phyloP scores from a whole-genome alignment of 1,140 invertebrate species.

The Penaeus vannamei region DNA sequence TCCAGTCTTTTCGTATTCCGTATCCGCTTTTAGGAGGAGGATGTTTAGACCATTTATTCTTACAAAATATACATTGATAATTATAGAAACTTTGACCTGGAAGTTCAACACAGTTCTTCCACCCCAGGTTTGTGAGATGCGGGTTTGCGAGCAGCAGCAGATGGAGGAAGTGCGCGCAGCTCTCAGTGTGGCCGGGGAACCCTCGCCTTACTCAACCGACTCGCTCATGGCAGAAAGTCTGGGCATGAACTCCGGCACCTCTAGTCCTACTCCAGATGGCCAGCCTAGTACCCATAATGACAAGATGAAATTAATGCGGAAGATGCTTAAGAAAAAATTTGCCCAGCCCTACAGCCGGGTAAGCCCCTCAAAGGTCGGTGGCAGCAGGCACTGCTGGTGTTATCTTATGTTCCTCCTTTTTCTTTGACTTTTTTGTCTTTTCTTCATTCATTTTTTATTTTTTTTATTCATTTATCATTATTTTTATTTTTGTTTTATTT shows the following conservation, averaged over 20 bases:
- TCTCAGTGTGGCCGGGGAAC: constrained; percentile 57
- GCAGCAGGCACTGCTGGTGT: constrained; percentile 4
- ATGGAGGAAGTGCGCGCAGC: constrained; percentile 66
- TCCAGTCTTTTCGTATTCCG: background rate
- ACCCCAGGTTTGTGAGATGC: constrained; percentile 61
- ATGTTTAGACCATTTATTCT: background rate
- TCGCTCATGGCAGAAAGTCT: constrained; percentile 54
- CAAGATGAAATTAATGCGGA: constrained; percentile 62
- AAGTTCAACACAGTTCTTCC: background rate
- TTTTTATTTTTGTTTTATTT: too few relatives aligned
- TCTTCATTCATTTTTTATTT: background rate
- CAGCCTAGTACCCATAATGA: constrained; percentile 60
- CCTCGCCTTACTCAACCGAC: constrained; percentile 59
- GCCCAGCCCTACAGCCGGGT: constrained; percentile 64
- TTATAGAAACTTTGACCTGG: background rate
- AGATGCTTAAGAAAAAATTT: constrained; percentile 65
- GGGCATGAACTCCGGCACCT: constrained; percentile 49
- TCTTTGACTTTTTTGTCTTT: background rate
- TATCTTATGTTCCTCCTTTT: background rate
- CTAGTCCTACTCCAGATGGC: constrained; percentile 62
- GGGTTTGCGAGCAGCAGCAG: constrained; percentile 63
- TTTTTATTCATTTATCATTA: background rate
- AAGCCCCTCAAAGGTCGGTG: constrained; percentile 64
- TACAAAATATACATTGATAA: too few relatives aligned
- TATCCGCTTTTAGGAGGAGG: too few relatives aligned